Percentiles rank a stretch among this genome's conserved stretches.
These are phyloP conservation scores for Cheirogaleus major DNA, from an alignment of 2,797 vertebrate genomes.

Conservation along the genomic window DNA sequence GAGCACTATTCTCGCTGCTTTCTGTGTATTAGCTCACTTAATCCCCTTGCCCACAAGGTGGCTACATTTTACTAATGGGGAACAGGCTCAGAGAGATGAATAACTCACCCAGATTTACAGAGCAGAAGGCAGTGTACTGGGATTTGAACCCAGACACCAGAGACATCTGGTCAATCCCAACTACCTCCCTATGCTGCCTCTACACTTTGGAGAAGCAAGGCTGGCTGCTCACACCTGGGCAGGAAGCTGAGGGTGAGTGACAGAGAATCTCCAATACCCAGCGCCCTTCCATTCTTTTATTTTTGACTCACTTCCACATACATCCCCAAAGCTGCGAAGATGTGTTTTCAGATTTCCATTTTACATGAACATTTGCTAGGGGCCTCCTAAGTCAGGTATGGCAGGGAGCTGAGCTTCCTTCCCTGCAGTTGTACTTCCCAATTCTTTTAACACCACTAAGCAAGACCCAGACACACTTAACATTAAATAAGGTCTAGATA, in stretches of 20 bases:
- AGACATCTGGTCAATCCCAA: neutral
- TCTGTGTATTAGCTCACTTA: neutral
- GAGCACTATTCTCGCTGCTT: neutral
- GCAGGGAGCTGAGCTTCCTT: neutral
- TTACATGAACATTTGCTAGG: neutral
- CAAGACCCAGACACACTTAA: neutral
- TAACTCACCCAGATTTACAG: neutral
- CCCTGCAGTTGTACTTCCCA: neutral
- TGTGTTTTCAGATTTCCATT: neutral
- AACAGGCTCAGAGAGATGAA: neutral
- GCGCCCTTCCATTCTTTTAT: neutral
- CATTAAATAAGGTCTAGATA: neutral
- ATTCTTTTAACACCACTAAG: neutral
- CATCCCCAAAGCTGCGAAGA: neutral
- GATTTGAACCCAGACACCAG: neutral
- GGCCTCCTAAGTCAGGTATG: neutral
- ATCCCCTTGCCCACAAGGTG: neutral
- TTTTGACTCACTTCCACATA: neutral
- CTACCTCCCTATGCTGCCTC: neutral
- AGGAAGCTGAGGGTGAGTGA: neutral
- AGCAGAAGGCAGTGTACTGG: neutral
- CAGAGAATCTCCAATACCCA: neutral
- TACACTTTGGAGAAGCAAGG: neutral
- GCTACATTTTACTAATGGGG: neutral
- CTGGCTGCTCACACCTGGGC: too few relatives aligned